Evolutionary conservation across 2,113 vertebrate genomes (phyloP).

Genomic region (Brachyistius frenatus): DNA sequence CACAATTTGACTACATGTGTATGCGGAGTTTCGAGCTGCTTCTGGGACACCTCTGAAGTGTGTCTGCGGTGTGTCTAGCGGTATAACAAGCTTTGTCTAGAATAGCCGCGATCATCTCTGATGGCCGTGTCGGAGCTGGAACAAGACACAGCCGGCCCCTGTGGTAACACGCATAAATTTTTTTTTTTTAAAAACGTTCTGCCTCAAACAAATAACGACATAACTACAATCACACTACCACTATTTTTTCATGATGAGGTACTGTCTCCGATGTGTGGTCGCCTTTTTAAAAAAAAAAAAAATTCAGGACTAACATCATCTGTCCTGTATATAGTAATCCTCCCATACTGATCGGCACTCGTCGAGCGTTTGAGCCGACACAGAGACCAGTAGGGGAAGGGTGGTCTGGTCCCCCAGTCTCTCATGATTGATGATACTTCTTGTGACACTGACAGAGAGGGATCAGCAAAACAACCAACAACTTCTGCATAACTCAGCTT

Average conservation of each 20-base stretch:
- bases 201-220: slow-evolving; percentile 13
- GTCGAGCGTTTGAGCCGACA: slow-evolving; percentile 38
- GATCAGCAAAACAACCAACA: slow-evolving; percentile 82
- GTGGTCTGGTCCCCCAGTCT: slow-evolving; percentile 53
- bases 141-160: too few relatives aligned
- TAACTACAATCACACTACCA: not conserved
- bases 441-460: slow-evolving; percentile 77
- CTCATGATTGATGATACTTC: slow-evolving; percentile 76
- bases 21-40: too few relatives aligned
- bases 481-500: slow-evolving; percentile 77
- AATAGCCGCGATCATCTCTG: too few relatives aligned
- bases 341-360: slow-evolving; percentile 51
- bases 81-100: too few relatives aligned
- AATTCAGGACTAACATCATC: slow-evolving; percentile 71
- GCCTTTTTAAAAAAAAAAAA: slow-evolving; percentile 10
- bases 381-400: slow-evolving; percentile 58
- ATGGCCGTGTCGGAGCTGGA: too few relatives aligned
- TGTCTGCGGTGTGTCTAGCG: too few relatives aligned
- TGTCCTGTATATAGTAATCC: slow-evolving; percentile 57
- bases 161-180: too few relatives aligned
- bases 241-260: slow-evolving; percentile 55
- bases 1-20: too few relatives aligned
- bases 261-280: slow-evolving; percentile 49
- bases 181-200: not conserved
- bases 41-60: too few relatives aligned